Percentiles rank a stretch among this genome's conserved stretches.
phyloP scores from a whole-genome alignment of 2,797 vertebrate species.

The Gadopsis bispinosus region DNA sequence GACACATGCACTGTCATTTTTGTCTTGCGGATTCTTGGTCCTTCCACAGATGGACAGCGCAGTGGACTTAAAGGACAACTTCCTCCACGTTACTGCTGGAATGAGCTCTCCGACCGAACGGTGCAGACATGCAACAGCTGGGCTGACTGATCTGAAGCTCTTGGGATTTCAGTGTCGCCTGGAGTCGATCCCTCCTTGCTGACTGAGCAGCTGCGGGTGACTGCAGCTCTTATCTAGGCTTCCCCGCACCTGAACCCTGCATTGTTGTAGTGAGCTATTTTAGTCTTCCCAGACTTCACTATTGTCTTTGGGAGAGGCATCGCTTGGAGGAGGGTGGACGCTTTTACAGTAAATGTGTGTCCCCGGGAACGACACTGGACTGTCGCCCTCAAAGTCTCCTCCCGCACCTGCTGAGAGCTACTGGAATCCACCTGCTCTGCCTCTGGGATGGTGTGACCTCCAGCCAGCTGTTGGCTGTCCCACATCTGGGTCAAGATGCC shows the following conservation, averaged over 20 bases:
- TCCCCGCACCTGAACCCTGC: constrained; percentile 35
- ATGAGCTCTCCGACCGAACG: constrained; percentile 41
- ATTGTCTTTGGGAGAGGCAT: constrained; percentile 51
- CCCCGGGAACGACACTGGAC: constrained; percentile 40
- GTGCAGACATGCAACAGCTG: constrained; percentile 58
- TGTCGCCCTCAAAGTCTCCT: constrained; percentile 46
- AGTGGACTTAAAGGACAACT: constrained; percentile 60
- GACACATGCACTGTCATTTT: constrained; percentile 29
- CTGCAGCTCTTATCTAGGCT: constrained; percentile 13
- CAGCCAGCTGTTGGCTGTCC: constrained; percentile 65
- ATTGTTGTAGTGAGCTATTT: constrained; percentile 50
- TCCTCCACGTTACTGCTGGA: constrained; percentile 42
- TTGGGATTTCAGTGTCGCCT: constrained; percentile 56
- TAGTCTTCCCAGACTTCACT: constrained; percentile 31
- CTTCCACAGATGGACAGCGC: constrained; percentile 34
- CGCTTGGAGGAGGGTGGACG: constrained; percentile 37
- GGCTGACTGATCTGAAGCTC: constrained; percentile 49
- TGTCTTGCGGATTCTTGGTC: constrained; percentile 35
- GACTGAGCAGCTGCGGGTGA: constrained; percentile 52
- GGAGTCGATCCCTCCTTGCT: constrained; percentile 45
- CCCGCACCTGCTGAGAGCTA: constrained; percentile 51
- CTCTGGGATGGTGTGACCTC: constrained; percentile 81
- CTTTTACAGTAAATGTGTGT: constrained; percentile 71
- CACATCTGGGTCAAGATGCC: constrained; percentile 84
- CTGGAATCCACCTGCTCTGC: constrained; percentile 49